A percentile compares a stretch with the other conserved stretches of the same genome.
These are phyloP conservation scores for Haliclona indistincta DNA, from an alignment of 37 sponge, comb jelly and placozoan species.

Conservation along the genomic window DNA sequence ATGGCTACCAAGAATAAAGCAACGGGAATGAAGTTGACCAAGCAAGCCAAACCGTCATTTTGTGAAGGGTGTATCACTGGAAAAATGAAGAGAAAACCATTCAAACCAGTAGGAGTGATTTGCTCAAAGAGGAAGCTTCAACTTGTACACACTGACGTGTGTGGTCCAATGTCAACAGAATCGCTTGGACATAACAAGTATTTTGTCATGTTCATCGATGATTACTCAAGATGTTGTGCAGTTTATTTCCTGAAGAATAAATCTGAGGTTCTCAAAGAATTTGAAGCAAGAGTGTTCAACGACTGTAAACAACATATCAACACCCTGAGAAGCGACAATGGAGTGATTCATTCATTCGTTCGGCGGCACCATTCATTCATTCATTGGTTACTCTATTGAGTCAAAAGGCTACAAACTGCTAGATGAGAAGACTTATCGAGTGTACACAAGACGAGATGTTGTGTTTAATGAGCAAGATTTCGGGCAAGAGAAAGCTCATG, in stretches of 20 bases:
- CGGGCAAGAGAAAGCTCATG: background rate
- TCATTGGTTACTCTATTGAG: constrained; percentile 4
- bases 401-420: constrained; percentile 23
- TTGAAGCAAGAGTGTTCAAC: constrained; percentile 13
- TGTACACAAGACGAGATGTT: constrained; percentile 15
- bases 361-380: background rate
- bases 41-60: background rate
- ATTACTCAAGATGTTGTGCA: constrained; percentile 23
- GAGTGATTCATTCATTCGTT: background rate
- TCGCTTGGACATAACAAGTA: constrained; percentile 14
- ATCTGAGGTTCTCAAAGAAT: constrained; percentile 11
- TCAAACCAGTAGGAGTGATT: constrained; percentile 8
- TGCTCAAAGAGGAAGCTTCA: constrained; percentile 3
- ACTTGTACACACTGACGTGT: constrained; percentile 4
- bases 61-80: constrained; percentile 10
- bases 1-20: background rate
- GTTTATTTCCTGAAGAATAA: constrained; percentile 18
- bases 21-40: background rate
- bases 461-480: constrained; percentile 25
- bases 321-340: constrained; percentile 14
- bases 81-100: constrained; percentile 6
- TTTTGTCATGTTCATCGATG: constrained; percentile 30
- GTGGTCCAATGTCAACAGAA: constrained; percentile 22
- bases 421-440: constrained; percentile 9
- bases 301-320: background rate